Base-by-base conservation (phyloP, 2,888 invertebrate genomes). In the Agriopis leucophaearia region DNA sequence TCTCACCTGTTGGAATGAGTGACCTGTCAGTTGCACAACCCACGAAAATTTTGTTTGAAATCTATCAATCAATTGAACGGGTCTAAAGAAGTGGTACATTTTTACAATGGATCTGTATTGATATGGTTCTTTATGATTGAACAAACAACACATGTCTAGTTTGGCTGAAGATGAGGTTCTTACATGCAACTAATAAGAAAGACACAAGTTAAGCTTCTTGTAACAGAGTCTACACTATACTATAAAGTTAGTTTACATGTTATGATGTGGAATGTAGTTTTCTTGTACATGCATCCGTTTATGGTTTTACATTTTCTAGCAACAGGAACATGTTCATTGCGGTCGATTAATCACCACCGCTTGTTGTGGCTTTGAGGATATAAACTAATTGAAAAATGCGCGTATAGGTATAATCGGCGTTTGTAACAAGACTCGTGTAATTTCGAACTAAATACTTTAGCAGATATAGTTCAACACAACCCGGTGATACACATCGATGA, bases 371-470 rank as follows among this genome's bases (percentile, higher is more conserved):
- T 71, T 79, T 75, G 71, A 82, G 76, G 84, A 82, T 83, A 82
- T 75, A 76, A 69, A 71, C 71, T 74, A 81, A 81, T 78, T 78
- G 55, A 73, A 79, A 79, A 82, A 82, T 79, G 80, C 81, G 79
- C 79, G 81, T 79, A 80, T 50, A 42, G 3, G 51, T 52, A 69
- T 72, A 74, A 61, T 36, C 13, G 55, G 48, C 47, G 52, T 56
- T 51, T 35, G 38, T 16, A 18, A 36, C 50, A 27, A 27, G 40
- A 58, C 56, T 57, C 70, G 67, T 76, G 75, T 76, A 55, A 72
- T 62, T n/a, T 40, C 8, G 9, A 57, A 66, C 27, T 47, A 57
- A 50, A 47, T 36, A 51, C 35, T 18, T 40, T 45, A 42, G 59
- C 61, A 15, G 65, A 13, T 45, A 35, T 47, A 59, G 50, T n/a